Evolutionary conservation across 2,888 invertebrate genomes (phyloP).

Genomic region (Anagyrus pseudococci): DNA sequence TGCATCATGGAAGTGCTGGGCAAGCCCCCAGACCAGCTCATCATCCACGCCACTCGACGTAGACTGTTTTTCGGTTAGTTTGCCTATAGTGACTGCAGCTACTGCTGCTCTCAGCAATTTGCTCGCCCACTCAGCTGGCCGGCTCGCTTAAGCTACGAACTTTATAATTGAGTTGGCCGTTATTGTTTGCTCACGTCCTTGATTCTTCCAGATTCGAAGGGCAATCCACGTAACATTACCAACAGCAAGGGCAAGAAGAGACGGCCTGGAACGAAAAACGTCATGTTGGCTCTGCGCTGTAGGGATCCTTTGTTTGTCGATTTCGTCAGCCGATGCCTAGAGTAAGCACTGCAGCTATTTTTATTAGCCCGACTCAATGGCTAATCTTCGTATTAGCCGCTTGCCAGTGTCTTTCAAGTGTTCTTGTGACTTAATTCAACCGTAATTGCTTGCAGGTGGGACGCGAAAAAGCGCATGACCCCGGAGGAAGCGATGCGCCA

Average conservation of each 20-base stretch:
- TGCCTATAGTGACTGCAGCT: not conserved
- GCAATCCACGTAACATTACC: constrained; percentile 87
- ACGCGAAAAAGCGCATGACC: constrained; percentile 88
- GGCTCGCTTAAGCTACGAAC: not conserved
- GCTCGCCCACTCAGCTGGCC: not conserved
- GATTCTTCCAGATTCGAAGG: constrained; percentile 79
- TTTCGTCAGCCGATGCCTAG: constrained; percentile 88
- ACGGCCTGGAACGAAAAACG: constrained; percentile 82
- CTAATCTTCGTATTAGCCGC: no score
- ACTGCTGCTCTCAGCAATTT: constrained; percentile 6
- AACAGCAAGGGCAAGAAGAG: constrained; percentile 94
- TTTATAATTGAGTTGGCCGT: no score
- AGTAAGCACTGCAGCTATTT: constrained; percentile 80
- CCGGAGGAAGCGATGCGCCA: constrained; percentile 90
- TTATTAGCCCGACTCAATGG: no score
- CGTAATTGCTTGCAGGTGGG: constrained; percentile 73
- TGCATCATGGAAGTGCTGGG: constrained; percentile 97
- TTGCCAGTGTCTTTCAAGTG: no score
- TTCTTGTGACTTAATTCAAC: no score
- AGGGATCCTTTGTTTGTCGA: constrained; percentile 89
- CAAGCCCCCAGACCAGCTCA: constrained; percentile 85
- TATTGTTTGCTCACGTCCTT: no score
- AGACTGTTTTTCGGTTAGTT: constrained; percentile 82
- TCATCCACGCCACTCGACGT: constrained; percentile 84
- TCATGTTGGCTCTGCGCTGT: constrained; percentile 82